Base-by-base conservation (phyloP, 2,113 vertebrate species). In the Lagopus muta region DNA sequence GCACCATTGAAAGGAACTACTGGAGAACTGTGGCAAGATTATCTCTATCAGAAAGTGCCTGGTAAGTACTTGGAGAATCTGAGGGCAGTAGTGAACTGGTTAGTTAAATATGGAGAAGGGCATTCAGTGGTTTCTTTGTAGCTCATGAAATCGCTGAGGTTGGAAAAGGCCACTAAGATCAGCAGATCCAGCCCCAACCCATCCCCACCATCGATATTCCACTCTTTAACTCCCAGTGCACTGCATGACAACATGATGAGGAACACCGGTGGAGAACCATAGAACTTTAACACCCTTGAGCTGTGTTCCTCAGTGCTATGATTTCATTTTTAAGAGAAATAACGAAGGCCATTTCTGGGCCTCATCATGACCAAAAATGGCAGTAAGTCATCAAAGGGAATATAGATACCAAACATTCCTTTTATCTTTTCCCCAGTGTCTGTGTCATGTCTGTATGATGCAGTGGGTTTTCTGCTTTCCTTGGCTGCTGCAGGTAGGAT, bases 11-110 rank as follows among this genome's bases (percentile, higher is more conserved):
- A 58, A 84, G 57, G 43, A 65, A 16, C 6, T 27, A 6, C 58
- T 0, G 1, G 43, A 54, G 48, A 38, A 58, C 71, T 19, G 8
- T 40, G 55, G 32, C 0, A 0, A 60, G 42, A 74, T 48, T 57
- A 50, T 76, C 36, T 72, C 54, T 1, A 7, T 65, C 25, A 28
- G 36, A 45, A 82, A 15, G 21, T 3, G 1, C 18, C 10, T 13
- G n/a, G 69, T 77, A 54, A 42, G 66, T 67, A 4, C 45, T n/a
- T 28, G 12, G 70, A 85, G 48, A 67, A 38, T 78, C 48, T 36
- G 55, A 73, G 62, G 47, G 58, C 67, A 50, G 25, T n/a, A 45
- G 9, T 62, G 55, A 43, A 36, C 0, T 0, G 11, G 3, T 6
- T 52, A 50, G 22, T 50, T 50, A 50, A 50, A 52, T 52, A 52